Evolutionary conservation across 2,888 invertebrate genomes (phyloP).

Genomic region (Drosophila pseudotalamancana): DNA sequence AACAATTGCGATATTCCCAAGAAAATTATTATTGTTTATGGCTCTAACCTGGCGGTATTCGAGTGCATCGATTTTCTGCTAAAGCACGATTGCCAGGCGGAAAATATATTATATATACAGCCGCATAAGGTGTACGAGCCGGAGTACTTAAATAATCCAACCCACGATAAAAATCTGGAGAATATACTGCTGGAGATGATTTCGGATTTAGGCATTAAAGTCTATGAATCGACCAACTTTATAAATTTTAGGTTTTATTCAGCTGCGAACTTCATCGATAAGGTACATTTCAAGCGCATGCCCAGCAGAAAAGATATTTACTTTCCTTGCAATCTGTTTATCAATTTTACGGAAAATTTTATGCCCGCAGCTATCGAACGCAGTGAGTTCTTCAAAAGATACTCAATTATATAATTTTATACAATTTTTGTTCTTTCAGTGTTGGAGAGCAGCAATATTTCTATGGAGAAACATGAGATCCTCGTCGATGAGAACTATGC

Average conservation of each 20-base stretch:
- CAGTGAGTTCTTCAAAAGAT: slow-evolving; percentile 4
- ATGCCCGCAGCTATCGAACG: slow-evolving; percentile 11
- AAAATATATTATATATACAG: slow-evolving; percentile 58
- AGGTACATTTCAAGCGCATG: slow-evolving; percentile 47
- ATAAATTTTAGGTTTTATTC: slow-evolving; percentile 20
- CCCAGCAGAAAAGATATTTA: slow-evolving; percentile 7
- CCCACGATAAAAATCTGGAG: slow-evolving; percentile 59
- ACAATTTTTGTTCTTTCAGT: slow-evolving; percentile 20
- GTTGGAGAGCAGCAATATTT: slow-evolving; percentile 32
- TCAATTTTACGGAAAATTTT: slow-evolving; percentile 57
- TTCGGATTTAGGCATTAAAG: slow-evolving; percentile 59
- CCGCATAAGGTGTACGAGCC: slow-evolving; percentile 16
- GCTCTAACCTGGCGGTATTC: slow-evolving; percentile 56
- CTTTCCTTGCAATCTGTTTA: slow-evolving; percentile 68
- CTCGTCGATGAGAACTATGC: slow-evolving; percentile 57
- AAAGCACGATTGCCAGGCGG: slow-evolving; percentile 50
- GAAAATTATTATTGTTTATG: slow-evolving; percentile 68
- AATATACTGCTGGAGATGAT: slow-evolving; percentile 60
- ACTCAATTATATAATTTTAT: background rate
- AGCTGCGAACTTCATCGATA: slow-evolving; percentile 36
- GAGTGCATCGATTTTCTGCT: slow-evolving; percentile 76
- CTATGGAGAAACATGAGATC: slow-evolving; percentile 28
- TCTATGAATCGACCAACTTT: slow-evolving; percentile 44
- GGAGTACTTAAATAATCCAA: slow-evolving; percentile 51
- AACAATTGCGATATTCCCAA: background rate